Evolutionary conservation across 2,888 invertebrate genomes (phyloP), one percentile per base, ranked within the genome.

Genomic region (Platerodrilus igneus): DNA sequence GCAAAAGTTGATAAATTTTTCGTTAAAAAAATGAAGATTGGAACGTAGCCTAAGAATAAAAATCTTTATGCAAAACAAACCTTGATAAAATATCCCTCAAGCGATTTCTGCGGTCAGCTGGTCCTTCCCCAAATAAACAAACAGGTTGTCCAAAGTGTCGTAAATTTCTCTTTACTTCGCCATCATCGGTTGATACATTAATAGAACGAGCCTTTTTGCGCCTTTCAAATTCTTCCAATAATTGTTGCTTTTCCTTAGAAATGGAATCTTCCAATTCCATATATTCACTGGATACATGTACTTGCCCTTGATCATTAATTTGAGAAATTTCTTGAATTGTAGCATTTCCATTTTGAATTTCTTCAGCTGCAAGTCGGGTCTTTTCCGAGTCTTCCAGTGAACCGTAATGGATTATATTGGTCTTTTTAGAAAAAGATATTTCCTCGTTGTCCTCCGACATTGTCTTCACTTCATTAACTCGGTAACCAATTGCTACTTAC

Each of bases 61-160:
- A n/a, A n/a, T n/a, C n/a, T n/a, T n/a, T 22, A 29, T 13, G 9
- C 10, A 18, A 36, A 33, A 25, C 9, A 45, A 59, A 81, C 76
- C 81, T 78, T 49, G 95, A 92, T 2, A 96, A 73, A 29, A 95
- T 71, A 60, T 95, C 92, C 49, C 95, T 76, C 10, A 99, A 74
- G 3, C 99, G 76, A 36, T 92, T 91, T 59, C 99, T 73, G 37
- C 99, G 73, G 59, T 99, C 99, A 0, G 96, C 95, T 0, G 97
- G 97, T 0, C 97, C 99, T 72, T 99, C 99, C 0, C 99, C 97
- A 67, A 99, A 99, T 45, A 94, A 73, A 64, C 97, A 97, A 55
- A 97, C 93, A 0, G 99, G 96, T 69, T 97, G 95, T 3, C 90
- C 92, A 0, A 97, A 71, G 61, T 93, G 89, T 5, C 99, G 71